These are phyloP conservation scores for Muscina levida DNA, from an alignment of 2,888 invertebrate genomes.

Conservation along the genomic window DNA sequence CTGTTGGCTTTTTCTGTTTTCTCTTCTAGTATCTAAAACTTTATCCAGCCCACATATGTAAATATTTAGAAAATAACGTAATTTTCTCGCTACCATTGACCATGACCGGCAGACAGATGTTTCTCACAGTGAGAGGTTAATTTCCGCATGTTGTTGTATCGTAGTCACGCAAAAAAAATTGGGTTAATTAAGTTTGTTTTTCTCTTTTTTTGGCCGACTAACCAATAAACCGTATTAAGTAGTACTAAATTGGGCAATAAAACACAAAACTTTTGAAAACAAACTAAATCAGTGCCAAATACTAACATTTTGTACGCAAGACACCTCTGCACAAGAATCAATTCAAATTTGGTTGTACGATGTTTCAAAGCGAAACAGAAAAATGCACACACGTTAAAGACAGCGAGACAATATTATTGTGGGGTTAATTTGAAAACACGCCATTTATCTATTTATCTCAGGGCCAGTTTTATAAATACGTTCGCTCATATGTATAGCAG, in stretches of 20 bases:
- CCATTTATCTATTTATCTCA: constrained; percentile 39
- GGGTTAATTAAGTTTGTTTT: background rate
- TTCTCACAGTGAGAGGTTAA: background rate
- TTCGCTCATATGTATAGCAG: constrained; percentile 20
- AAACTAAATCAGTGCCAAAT: no score
- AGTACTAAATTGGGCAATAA: background rate
- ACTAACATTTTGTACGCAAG: no score
- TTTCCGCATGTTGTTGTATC: constrained; percentile 1
- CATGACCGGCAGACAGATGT: background rate
- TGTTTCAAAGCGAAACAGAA: background rate
- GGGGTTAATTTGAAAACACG: background rate
- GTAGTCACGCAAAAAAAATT: background rate
- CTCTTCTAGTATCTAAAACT: no score
- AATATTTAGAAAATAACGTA: no score
- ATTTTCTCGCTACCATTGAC: constrained; percentile 1
- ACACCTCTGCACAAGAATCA: no score
- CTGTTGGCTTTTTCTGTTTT: no score
- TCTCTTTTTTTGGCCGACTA: background rate
- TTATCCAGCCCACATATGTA: no score
- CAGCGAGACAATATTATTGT: no score
- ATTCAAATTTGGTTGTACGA: no score
- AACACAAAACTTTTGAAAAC: background rate
- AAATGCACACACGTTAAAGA: background rate
- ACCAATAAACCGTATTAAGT: background rate
- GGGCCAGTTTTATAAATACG: constrained; percentile 39